Evolutionary conservation across 1,140 invertebrate genomes (phyloP), one percentile per base, ranked within the genome.

Genomic region (Drosophila erecta): DNA sequence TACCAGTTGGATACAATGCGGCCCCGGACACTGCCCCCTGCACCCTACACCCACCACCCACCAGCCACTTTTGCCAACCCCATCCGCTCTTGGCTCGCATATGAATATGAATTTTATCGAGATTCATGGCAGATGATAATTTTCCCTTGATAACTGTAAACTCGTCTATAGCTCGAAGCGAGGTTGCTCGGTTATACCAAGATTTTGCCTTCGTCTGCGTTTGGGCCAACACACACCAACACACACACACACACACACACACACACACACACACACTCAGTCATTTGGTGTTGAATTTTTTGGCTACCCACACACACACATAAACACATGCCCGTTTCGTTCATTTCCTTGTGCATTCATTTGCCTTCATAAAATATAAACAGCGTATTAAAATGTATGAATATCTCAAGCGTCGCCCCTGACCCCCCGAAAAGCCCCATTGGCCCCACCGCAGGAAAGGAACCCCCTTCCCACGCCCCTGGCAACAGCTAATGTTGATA

Each of bases 111-210:
- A 87, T 87, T 87, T 87, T 87, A 87, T 90, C 83, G 76, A 90
- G 87, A 90, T 90, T 90, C 83, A 87, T 91, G 85, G 89, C 87
- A 90, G 87, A 89, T 90, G 87, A 90, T 90, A 90, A 90, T 90
- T 90, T 90, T 90, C 87, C 87, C 87, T 90, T 90, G 87, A 90
- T 90, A 90, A 90, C 87, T 90, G 84, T 90, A 91, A 91, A 90
- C 79, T 90, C 87, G 87, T 90, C 87, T 90, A 90, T 90, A 84
- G 87, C 87, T 90, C 77, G 74, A 87, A 90, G 87, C 87, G 83
- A 90, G 87, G 87, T 89, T 90, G 74, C 67, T 86, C 44, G 66
- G 64, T 56, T 69, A 43, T 69, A 66, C 66, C 58, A 59, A 78
- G 50, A 65, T 70, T 53, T 37, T 37, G 41, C 67, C 40, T 15